A percentile compares a stretch with the other conserved stretches of the same genome.
phyloP scores from a whole-genome alignment of 30 jellyfish, hydroid and myxozoan species.

The Hydra vulgaris region DNA sequence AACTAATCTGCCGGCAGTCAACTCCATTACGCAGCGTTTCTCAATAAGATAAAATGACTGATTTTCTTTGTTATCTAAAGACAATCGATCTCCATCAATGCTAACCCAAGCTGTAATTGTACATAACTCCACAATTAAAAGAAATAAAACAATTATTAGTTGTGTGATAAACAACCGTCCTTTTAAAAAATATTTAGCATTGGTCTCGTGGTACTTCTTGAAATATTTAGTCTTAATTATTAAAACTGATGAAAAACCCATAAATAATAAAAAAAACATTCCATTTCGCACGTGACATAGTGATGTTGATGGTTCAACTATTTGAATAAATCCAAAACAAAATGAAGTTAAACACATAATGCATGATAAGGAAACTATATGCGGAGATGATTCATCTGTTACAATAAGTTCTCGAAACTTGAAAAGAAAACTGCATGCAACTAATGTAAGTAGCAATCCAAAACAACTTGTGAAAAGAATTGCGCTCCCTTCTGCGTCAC shows the following conservation, averaged over 20 bases:
- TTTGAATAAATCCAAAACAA: conserved; percentile 43
- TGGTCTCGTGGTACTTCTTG: background rate
- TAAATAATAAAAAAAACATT: conserved; percentile 42
- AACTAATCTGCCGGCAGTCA: conserved; percentile 40
- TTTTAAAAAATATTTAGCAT: conserved; percentile 5
- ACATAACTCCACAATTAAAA: background rate
- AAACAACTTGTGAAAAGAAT: conserved; percentile 32
- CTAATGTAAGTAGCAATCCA: conserved; percentile 27
- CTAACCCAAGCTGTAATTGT: conserved; percentile 4
- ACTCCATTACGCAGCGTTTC: conserved; percentile 46
- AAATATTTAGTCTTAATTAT: conserved; percentile 30
- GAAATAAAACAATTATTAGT: background rate
- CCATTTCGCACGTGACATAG: conserved; percentile 57
- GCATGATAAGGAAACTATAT: conserved; percentile 22
- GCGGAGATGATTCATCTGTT: background rate
- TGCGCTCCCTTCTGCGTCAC: conserved; percentile 48
- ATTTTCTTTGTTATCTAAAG: background rate
- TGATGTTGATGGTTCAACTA: conserved; percentile 41
- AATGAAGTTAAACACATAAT: conserved; percentile 32
- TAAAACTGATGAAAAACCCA: conserved; percentile 26
- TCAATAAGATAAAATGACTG: conserved; percentile 19
- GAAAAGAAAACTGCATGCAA: background rate
- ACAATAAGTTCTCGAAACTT: background rate
- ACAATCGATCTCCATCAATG: conserved; percentile 27
- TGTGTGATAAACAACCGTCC: background rate